phyloP scores from a whole-genome alignment of 30 jellyfish, hydroid and myxozoan species.

The Cassiopea andromeda region DNA sequence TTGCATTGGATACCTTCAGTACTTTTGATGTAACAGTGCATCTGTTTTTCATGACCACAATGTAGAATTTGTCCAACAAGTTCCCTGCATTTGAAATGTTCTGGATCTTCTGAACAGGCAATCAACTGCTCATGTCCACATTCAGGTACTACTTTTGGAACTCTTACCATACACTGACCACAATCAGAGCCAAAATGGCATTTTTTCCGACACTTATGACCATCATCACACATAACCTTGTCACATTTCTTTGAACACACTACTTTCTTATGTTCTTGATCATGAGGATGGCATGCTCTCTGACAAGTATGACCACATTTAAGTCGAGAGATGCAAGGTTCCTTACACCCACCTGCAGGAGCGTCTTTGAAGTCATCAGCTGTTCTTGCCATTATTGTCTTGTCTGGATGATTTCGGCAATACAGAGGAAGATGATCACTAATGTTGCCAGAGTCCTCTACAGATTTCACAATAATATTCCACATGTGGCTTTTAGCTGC shows the following conservation, averaged over 20 bases:
- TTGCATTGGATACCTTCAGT: slow-evolving; percentile 26
- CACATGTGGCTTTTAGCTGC: slow-evolving; percentile 62
- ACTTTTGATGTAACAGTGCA: not conserved
- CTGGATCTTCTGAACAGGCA: slow-evolving; percentile 39
- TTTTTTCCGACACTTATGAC: slow-evolving; percentile 32
- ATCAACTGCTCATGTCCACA: slow-evolving; percentile 71
- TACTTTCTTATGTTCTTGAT: slow-evolving; percentile 52
- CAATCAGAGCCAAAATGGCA: slow-evolving; percentile 73
- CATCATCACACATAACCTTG: slow-evolving; percentile 20
- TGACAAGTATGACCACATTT: slow-evolving; percentile 81
- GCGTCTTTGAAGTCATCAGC: slow-evolving; percentile 70
- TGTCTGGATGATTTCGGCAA: slow-evolving; percentile 84
- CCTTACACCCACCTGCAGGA: slow-evolving; percentile 92
- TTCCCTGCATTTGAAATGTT: not conserved
- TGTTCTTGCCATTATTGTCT: slow-evolving; percentile 16
- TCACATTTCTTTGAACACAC: slow-evolving; percentile 63
- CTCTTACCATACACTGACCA: slow-evolving; percentile 67
- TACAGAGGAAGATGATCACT: slow-evolving; percentile 35
- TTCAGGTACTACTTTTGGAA: slow-evolving; percentile 44
- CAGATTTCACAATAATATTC: slow-evolving; percentile 61
- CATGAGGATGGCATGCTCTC: slow-evolving; percentile 79
- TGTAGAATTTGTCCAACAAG: not conserved
- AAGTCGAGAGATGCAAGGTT: slow-evolving; percentile 61
- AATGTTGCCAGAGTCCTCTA: slow-evolving; percentile 1
- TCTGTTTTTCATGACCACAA: slow-evolving; percentile 31